Conservation (phyloP, 2,113 vertebrate genomes). For the Gracilinanus agilis region DNA sequence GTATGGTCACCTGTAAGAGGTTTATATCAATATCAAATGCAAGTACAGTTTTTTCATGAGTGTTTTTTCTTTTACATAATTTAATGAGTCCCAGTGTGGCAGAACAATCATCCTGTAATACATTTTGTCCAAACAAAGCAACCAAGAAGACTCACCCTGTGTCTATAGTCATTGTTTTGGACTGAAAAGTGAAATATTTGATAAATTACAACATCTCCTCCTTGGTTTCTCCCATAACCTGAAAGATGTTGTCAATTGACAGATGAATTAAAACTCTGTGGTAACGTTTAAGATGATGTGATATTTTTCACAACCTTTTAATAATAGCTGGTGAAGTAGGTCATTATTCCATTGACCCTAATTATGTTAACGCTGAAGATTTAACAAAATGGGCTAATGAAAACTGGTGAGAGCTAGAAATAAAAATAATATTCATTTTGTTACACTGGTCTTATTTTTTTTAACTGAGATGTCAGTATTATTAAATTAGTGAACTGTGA, state of each 20-base stretch:
- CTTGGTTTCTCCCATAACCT: constrained; percentile 26
- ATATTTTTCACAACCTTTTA: constrained; percentile 75
- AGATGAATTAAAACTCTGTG: constrained; percentile 62
- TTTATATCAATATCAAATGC: constrained; percentile 7
- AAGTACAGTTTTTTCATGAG: background rate
- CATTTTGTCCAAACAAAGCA: constrained; percentile 43
- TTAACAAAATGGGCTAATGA: constrained; percentile 40
- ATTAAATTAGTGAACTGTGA: constrained; percentile 70
- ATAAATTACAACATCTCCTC: constrained; percentile 47
- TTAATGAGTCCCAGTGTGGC: background rate
- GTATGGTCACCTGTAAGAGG: constrained; percentile 43
- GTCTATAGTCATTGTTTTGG: background rate
- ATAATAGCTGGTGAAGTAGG: constrained; percentile 69
- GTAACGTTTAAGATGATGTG: constrained; percentile 68
- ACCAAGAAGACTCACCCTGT: constrained; percentile 14
- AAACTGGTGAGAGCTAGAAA: constrained; percentile 54
- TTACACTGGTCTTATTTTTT: constrained; percentile 55
- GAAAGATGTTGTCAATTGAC: constrained; percentile 46
- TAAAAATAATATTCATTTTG: constrained; percentile 69
- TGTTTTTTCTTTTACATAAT: background rate
- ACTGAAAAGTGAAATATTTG: constrained; percentile 42
- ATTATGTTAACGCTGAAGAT: constrained; percentile 71
- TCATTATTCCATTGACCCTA: constrained; percentile 70
- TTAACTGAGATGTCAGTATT: constrained; percentile 49
- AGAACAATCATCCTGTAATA: constrained; percentile 25